Conservation (phyloP, 2,113 vertebrate species). For the Pungitius pungitius region DNA sequence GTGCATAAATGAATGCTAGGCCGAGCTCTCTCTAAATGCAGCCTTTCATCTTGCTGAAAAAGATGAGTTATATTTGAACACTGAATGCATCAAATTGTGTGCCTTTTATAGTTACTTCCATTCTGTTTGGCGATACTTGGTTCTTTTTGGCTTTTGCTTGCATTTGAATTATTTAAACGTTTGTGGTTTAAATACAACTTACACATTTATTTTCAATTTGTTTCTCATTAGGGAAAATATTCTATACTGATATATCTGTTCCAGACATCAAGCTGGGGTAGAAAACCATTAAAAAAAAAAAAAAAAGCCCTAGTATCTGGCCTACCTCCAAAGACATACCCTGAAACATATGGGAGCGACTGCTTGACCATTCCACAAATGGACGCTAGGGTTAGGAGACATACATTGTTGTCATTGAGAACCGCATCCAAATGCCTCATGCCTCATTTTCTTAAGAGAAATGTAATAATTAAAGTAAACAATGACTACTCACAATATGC, state of each 20-base stretch:
- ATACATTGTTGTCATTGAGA: background rate
- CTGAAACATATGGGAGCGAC: background rate
- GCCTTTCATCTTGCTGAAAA: conserved; percentile 40
- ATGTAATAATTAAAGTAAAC: background rate
- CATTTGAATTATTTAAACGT: background rate
- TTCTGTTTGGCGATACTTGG: conserved; percentile 7
- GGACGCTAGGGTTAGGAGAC: too few relatives aligned
- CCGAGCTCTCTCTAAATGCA: conserved; percentile 37
- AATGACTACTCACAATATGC: background rate
- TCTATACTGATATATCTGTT: conserved; percentile 15
- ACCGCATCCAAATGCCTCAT: background rate
- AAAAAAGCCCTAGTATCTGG: too few relatives aligned
- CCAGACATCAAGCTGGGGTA: background rate
- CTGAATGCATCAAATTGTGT: conserved; percentile 31
- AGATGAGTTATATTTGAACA: conserved; percentile 47
- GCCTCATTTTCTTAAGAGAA: background rate
- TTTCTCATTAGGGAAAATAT: conserved; percentile 20
- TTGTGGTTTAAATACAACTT: background rate
- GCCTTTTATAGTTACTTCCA: conserved; percentile 16
- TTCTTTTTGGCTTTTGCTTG: background rate
- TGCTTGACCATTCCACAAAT: background rate
- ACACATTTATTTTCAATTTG: background rate
- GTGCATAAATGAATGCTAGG: conserved; percentile 47
- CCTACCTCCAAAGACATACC: too few relatives aligned
- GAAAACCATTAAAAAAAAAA: background rate